These are phyloP conservation scores for Smittia aterrima DNA, from an alignment of 2,888 invertebrate genomes.

Conservation along the genomic window DNA sequence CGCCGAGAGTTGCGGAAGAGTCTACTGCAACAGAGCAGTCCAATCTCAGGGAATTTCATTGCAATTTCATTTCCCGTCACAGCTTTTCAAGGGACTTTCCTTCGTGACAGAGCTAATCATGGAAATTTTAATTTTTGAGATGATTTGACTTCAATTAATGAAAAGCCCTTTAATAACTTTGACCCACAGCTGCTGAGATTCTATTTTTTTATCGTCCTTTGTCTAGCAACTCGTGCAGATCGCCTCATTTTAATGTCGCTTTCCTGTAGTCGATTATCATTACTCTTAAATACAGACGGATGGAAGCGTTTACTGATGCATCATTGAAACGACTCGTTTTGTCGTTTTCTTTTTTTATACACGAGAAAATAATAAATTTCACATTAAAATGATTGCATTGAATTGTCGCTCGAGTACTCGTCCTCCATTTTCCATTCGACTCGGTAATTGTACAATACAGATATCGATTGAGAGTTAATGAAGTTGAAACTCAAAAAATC, in stretches of 20 bases:
- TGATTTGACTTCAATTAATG: too few species aligned
- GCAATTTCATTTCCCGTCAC: constrained; percentile 7
- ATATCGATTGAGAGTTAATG: constrained; percentile 41
- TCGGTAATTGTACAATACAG: constrained; percentile 31
- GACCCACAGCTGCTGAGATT: too few species aligned
- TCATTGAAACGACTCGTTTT: background rate
- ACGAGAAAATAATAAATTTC: background rate
- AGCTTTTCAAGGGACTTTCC: too few species aligned
- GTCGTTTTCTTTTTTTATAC: background rate
- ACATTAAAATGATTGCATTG: constrained; percentile 17
- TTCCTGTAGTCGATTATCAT: constrained; percentile 19
- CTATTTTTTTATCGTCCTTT: background rate
- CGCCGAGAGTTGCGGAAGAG: background rate
- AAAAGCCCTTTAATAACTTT: background rate
- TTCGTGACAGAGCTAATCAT: too few species aligned
- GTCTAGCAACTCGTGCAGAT: background rate
- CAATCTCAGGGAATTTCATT: background rate
- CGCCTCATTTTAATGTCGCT: background rate
- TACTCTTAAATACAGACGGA: constrained; percentile 22
- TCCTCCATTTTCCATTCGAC: background rate
- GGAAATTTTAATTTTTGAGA: too few species aligned
- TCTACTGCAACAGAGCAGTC: background rate
- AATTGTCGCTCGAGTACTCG: background rate
- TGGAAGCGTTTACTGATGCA: constrained; percentile 27
- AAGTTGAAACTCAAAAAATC: constrained; percentile 38